Percentiles rank a stretch among this genome's conserved stretches.
These are phyloP conservation scores for Aspiorhynchus laticeps DNA, from an alignment of 2,113 vertebrate species.

Conservation along the genomic window DNA sequence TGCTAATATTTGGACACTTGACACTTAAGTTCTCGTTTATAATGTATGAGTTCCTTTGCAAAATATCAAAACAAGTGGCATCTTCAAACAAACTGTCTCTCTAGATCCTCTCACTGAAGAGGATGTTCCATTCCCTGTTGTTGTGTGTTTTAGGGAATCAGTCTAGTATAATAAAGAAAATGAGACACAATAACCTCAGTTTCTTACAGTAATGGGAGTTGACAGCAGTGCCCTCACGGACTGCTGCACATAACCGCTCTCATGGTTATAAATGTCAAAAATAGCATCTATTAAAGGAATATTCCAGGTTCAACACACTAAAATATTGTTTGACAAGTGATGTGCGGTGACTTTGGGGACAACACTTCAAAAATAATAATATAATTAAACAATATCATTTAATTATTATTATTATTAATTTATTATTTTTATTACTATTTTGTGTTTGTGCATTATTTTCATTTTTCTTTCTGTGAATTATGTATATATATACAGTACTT, in stretches of 20 bases:
- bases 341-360: neutral
- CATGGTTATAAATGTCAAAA: slow-evolving; percentile 7
- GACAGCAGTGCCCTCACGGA: slow-evolving; percentile 6
- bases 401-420: too few relatives aligned
- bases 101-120: neutral
- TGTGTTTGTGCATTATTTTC: too few relatives aligned
- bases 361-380: too few relatives aligned
- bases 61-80: neutral
- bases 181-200: slow-evolving; percentile 2
- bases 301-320: neutral
- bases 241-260: neutral
- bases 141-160: neutral
- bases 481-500: too few relatives aligned
- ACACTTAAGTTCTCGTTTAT: neutral
- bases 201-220: neutral
- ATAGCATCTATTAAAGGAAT: neutral
- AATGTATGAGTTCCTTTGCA: neutral
- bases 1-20: neutral
- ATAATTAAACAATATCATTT: too few relatives aligned
- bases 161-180: neutral
- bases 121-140: slow-evolving; percentile 7
- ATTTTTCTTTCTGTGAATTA: too few relatives aligned
- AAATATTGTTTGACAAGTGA: neutral
- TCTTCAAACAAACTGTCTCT: neutral
- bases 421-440: too few relatives aligned